A percentile compares a stretch with the other conserved stretches of the same genome.
Conservation (phyloP, 2,113 vertebrate species). For the Gopherus flavomarginatus region DNA sequence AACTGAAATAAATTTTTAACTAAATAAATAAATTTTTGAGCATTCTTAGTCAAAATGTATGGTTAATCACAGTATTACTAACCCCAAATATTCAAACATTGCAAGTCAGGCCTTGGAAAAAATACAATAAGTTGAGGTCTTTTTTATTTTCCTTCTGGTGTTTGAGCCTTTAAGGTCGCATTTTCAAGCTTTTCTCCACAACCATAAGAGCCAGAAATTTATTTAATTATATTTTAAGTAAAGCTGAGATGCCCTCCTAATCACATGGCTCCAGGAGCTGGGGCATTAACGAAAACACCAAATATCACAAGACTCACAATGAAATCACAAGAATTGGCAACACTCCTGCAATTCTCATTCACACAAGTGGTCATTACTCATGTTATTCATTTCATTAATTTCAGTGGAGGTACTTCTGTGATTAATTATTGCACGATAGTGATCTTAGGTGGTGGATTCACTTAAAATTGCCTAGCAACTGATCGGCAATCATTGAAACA, state of each 20-base stretch:
- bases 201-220: constrained; percentile 4
- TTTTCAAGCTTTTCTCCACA: constrained; percentile 12
- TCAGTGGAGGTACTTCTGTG: neutral
- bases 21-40: constrained; percentile 26
- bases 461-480: neutral
- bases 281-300: constrained; percentile 14
- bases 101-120: constrained; percentile 32
- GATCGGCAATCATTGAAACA: constrained; percentile 14
- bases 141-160: neutral
- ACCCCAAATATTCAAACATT: constrained; percentile 9
- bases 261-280: neutral
- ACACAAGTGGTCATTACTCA: neutral
- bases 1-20: neutral
- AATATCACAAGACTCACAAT: neutral
- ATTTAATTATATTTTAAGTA: constrained; percentile 33
- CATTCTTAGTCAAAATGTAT: neutral
- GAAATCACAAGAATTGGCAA: neutral
- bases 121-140: neutral
- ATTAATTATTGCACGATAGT: neutral
- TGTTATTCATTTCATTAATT: neutral
- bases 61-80: neutral
- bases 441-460: neutral
- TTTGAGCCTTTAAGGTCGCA: constrained; percentile 4
- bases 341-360: neutral
- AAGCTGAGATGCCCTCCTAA: constrained; percentile 20